A percentile compares a stretch with the other conserved stretches of the same genome.
Conservation (phyloP, 2,113 vertebrate genomes). For the Electrona antarctica region DNA sequence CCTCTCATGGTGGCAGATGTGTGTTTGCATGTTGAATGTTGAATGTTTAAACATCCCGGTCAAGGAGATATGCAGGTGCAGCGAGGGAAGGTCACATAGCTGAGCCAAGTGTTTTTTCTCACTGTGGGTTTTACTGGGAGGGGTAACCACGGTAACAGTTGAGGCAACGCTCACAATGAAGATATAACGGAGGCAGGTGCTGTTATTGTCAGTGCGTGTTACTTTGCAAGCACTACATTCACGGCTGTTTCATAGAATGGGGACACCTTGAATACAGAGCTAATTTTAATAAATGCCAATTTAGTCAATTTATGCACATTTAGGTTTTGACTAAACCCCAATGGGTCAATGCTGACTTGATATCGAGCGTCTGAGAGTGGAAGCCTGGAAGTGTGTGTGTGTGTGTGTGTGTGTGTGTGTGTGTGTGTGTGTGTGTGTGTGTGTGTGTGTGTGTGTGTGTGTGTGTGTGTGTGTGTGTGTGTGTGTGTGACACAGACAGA, state of each 20-base stretch:
- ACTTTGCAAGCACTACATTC: background rate
- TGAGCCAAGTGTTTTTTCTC: constrained; percentile 15
- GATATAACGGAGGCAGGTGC: background rate
- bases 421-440: too few relatives aligned
- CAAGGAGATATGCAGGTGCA: constrained; percentile 9
- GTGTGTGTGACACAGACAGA: background rate
- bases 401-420: too few relatives aligned
- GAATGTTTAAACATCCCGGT: constrained; percentile 32
- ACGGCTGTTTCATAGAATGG: too few relatives aligned
- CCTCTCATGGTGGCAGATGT: background rate
- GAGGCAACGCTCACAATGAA: constrained; percentile 10
- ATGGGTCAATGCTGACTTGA: background rate
- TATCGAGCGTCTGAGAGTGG: constrained; percentile 1
- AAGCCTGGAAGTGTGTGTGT: background rate
- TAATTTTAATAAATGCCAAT: too few relatives aligned
- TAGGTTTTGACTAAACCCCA: too few relatives aligned
- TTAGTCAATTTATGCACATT: too few relatives aligned
- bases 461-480: constrained; percentile 5
- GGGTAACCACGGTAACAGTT: constrained; percentile 49
- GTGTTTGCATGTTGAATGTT: constrained; percentile 2
- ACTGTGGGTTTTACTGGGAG: constrained; percentile 19
- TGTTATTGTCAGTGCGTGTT: background rate
- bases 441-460: constrained; percentile 3
- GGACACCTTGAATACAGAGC: too few relatives aligned
- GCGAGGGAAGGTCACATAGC: constrained; percentile 52